Percentiles rank a stretch among this genome's conserved stretches.
Evolutionary conservation across 2,888 invertebrate species (phyloP).

Genomic region (Cancer borealis): DNA sequence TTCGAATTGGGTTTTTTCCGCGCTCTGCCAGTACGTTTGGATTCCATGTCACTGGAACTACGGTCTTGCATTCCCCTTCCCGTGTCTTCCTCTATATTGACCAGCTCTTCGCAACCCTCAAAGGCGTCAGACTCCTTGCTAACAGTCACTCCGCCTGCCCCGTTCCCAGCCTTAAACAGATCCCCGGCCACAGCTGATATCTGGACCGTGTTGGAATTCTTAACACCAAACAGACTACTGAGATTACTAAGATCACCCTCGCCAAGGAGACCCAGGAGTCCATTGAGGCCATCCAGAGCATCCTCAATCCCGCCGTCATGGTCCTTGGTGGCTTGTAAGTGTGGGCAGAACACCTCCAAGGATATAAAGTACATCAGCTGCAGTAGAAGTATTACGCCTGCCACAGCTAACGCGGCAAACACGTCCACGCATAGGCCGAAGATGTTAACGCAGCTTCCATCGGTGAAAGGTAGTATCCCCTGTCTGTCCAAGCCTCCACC

Average conservation of each 20-base stretch:
- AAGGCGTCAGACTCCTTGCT: not conserved
- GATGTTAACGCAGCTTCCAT: not conserved
- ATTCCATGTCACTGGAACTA: too few relatives aligned
- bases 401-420: not conserved
- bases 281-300: not conserved
- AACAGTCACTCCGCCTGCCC: not conserved
- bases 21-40: too few relatives aligned
- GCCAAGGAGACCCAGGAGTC: not conserved
- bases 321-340: not conserved
- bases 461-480: not conserved
- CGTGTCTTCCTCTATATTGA: not conserved
- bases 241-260: not conserved
- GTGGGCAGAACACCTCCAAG: not conserved
- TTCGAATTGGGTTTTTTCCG: too few relatives aligned
- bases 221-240: conserved; percentile 4
- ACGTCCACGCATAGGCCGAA: not conserved
- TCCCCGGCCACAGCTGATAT: not conserved
- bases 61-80: too few relatives aligned
- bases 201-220: not conserved
- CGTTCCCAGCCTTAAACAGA: not conserved
- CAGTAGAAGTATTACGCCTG: not conserved
- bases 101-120: not conserved
- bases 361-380: conserved; percentile 8
- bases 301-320: not conserved
- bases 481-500: not conserved